Percentiles rank a stretch among this genome's conserved stretches.
Evolutionary conservation across 2,113 vertebrate species (phyloP).

Genomic region (Melanerpes formicivorus): DNA sequence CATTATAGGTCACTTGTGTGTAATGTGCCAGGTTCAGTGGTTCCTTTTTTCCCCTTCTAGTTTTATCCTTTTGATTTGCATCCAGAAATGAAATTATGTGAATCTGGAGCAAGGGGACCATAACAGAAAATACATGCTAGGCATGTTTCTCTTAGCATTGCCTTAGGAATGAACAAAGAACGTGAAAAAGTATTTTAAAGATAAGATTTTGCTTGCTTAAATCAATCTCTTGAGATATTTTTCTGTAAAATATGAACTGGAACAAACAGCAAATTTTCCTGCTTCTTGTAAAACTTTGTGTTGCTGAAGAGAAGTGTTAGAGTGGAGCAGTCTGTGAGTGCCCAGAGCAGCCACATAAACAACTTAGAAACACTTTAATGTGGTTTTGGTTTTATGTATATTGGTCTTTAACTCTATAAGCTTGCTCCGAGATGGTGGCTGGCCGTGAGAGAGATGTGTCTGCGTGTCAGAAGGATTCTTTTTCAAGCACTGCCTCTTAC

Average conservation of each 20-base stretch:
- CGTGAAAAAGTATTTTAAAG: neutral
- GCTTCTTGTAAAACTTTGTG: neutral
- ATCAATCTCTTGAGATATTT: fast-evolving
- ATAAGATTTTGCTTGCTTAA: neutral
- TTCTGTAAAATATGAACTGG: neutral
- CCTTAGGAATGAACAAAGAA: neutral
- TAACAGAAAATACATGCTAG: neutral
- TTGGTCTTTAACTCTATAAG: neutral
- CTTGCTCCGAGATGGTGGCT: neutral
- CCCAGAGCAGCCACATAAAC: neutral
- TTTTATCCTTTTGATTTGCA: neutral
- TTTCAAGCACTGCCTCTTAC: neutral
- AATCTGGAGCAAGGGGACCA: neutral
- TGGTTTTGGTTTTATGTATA: neutral
- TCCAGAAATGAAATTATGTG: neutral
- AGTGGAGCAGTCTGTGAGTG: neutral
- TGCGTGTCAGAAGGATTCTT: neutral
- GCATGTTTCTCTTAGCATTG: fast-evolving
- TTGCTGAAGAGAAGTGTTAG: neutral
- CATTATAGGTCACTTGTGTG: fast-evolving
- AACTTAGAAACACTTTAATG: neutral
- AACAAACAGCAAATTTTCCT: neutral
- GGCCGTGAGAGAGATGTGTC: neutral
- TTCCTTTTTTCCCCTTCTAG: neutral
- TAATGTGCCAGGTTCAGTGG: neutral